A percentile compares a stretch with the other conserved stretches of the same genome.
These are phyloP conservation scores for Natator depressus DNA, from an alignment of 2,113 vertebrate genomes.

Conservation along the genomic window DNA sequence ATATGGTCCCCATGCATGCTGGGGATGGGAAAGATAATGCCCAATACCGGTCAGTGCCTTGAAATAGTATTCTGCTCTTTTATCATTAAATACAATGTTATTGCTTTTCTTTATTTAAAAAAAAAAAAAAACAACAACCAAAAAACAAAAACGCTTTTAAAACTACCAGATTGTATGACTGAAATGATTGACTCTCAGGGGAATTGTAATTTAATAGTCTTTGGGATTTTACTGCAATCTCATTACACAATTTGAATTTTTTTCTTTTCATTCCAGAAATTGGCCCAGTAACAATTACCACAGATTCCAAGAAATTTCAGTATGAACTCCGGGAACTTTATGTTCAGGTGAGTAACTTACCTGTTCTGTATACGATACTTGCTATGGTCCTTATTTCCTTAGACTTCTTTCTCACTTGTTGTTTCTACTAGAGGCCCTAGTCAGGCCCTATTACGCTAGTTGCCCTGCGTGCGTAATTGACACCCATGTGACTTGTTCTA, in stretches of 20 bases:
- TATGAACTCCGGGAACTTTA: constrained; percentile 97
- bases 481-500: neutral
- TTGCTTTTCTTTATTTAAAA: neutral
- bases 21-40: neutral
- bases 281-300: constrained; percentile 97
- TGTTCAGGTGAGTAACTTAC: constrained; percentile 89
- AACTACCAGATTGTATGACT: neutral
- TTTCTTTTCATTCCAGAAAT: constrained; percentile 86
- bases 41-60: neutral
- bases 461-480: neutral
- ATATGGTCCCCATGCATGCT: neutral
- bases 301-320: constrained; percentile 98
- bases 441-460: constrained; percentile 17
- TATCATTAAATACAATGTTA: neutral
- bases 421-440: neutral
- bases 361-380: neutral
- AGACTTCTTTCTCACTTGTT: neutral
- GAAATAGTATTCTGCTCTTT: neutral
- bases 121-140: neutral
- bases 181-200: neutral
- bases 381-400: constrained; percentile 46
- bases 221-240: neutral
- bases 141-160: no score
- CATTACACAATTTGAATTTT: neutral
- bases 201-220: neutral